Percentiles rank a stretch among this genome's conserved stretches.
Evolutionary conservation across 2,113 vertebrate species (phyloP).

Genomic region (Chaenocephalus aceratus): DNA sequence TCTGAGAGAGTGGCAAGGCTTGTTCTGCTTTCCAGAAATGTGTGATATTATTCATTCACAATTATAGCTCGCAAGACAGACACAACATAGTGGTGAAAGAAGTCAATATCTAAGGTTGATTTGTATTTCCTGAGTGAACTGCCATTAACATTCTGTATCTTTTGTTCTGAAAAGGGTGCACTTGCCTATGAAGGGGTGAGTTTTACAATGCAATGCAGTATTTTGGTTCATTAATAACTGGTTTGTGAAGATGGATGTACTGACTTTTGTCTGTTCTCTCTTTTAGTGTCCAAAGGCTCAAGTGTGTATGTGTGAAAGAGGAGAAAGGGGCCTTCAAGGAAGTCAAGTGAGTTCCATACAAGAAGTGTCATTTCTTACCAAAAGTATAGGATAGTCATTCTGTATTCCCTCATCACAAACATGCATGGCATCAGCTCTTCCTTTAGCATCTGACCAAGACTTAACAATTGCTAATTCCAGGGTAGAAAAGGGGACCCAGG

Average conservation of each 20-base stretch:
- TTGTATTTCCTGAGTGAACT: neutral
- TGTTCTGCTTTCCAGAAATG: slow-evolving; percentile 47
- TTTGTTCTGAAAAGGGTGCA: slow-evolving; percentile 79
- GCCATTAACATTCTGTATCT: slow-evolving; percentile 17
- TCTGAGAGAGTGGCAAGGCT: slow-evolving; percentile 26
- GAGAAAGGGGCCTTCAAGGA: slow-evolving; percentile 84
- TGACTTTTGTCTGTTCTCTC: slow-evolving; percentile 10
- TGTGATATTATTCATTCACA: slow-evolving; percentile 25
- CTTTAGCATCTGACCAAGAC: neutral
- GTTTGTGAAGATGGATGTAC: neutral
- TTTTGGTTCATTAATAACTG: neutral
- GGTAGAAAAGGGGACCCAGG: slow-evolving; percentile 80
- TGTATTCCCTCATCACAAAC: neutral
- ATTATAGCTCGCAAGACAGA: neutral
- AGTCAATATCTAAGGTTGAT: neutral
- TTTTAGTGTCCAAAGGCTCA: slow-evolving; percentile 83
- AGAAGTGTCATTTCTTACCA: neutral
- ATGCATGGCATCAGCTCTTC: neutral
- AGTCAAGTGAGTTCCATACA: slow-evolving; percentile 82
- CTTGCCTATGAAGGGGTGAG: slow-evolving; percentile 86
- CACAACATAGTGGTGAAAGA: neutral
- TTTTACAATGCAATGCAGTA: neutral
- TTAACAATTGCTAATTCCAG: slow-evolving; percentile 40
- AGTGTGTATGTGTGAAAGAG: slow-evolving; percentile 87
- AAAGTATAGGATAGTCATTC: neutral